Conservation (phyloP, 2,113 vertebrate genomes). For the Cygnus atratus region DNA sequence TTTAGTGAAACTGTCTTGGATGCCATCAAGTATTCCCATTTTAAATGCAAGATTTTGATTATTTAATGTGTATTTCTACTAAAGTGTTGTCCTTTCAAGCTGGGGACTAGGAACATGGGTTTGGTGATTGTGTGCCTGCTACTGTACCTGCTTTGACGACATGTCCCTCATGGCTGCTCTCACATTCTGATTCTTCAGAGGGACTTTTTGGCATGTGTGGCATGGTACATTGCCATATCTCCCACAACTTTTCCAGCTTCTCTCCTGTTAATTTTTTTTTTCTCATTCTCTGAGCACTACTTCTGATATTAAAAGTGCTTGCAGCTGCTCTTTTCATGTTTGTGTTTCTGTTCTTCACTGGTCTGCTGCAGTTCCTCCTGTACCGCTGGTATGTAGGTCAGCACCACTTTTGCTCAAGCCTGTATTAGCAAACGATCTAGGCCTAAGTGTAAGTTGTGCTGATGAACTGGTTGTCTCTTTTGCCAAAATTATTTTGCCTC, state of each 20-base stretch:
- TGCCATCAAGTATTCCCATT: not conserved
- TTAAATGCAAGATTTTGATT: not conserved
- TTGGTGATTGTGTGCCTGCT: not conserved
- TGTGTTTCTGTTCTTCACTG: not conserved
- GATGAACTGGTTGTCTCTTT: constrained; percentile 6
- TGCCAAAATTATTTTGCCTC: constrained; percentile 38
- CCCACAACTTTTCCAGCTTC: not conserved
- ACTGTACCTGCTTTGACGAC: not conserved
- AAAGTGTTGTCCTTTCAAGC: not conserved
- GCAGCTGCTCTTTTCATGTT: constrained; percentile 32
- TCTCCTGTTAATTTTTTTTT: not conserved
- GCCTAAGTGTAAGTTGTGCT: not conserved
- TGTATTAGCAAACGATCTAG: not conserved
- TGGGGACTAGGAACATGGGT: not conserved
- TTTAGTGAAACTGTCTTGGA: not conserved
- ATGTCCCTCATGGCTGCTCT: not conserved
- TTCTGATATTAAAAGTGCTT: constrained; percentile 37
- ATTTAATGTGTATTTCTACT: not conserved
- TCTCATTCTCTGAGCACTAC: not conserved
- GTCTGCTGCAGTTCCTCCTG: constrained; percentile 14
- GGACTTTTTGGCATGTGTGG: not conserved
- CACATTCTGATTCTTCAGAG: not conserved
- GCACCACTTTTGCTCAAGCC: not conserved
- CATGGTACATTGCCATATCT: not conserved
- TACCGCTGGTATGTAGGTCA: constrained; percentile 56